phyloP scores from a whole-genome alignment of 2,113 vertebrate species.

The human (Homo sapiens) region DNA sequence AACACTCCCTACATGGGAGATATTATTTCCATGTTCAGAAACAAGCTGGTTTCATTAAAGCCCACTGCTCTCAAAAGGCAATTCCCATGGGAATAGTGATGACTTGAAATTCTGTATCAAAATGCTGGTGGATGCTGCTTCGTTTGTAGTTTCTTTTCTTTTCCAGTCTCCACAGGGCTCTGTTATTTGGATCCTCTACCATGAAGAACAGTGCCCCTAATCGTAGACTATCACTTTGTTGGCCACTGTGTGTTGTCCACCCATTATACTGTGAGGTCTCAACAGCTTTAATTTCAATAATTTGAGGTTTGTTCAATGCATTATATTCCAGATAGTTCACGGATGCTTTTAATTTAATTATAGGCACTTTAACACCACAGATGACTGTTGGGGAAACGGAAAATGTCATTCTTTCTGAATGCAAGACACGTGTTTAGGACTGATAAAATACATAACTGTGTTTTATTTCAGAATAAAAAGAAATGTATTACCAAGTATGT shows the following conservation, averaged over 20 bases:
- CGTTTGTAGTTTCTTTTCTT: not conserved
- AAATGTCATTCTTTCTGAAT: conserved; percentile 60
- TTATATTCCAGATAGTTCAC: conserved; percentile 74
- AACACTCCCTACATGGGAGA: not conserved
- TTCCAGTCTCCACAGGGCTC: conserved; percentile 10
- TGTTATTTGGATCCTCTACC: conserved; percentile 42
- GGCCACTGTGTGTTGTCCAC: conserved; percentile 76
- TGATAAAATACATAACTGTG: conserved; percentile 71
- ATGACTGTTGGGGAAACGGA: conserved; percentile 44
- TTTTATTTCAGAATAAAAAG: conserved; percentile 74
- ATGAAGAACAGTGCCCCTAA: conserved; percentile 51
- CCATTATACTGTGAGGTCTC: conserved; percentile 73
- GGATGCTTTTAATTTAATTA: conserved; percentile 73
- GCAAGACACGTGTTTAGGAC: conserved; percentile 59
- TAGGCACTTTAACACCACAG: conserved; percentile 48
- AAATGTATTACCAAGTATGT: conserved; percentile 57
- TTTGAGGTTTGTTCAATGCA: conserved; percentile 77
- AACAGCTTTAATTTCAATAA: conserved; percentile 81
- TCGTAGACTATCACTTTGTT: conserved; percentile 73
- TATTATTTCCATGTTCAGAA: not conserved
- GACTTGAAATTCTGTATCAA: not conserved
- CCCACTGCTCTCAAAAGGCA: not conserved
- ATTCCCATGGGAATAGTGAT: not conserved
- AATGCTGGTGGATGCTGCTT: not conserved
- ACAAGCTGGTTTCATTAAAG: not conserved